Percentiles rank a stretch among this genome's conserved stretches.
These are phyloP conservation scores for Cephus pygmeus DNA, from an alignment of 2,888 invertebrate species.

Conservation along the genomic window DNA sequence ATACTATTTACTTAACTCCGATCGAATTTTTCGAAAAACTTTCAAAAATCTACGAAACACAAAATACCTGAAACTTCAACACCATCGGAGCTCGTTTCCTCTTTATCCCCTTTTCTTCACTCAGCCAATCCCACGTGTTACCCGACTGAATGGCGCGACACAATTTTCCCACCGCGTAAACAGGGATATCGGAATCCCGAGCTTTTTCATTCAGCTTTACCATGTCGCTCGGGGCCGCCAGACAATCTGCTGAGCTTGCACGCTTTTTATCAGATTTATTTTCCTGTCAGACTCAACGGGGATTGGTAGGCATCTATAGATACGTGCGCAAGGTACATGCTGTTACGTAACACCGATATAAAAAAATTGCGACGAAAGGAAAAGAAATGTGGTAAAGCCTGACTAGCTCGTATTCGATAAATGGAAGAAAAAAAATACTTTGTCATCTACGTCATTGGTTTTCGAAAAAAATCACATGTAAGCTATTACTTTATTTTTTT, in stretches of 20 bases:
- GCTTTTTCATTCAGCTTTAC: slow-evolving; percentile 10
- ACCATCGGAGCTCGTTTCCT: background rate
- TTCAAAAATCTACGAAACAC: background rate
- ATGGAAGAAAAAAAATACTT: background rate
- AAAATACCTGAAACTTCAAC: background rate
- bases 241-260: slow-evolving; percentile 21
- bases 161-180: slow-evolving; percentile 35
- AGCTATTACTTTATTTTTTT: background rate
- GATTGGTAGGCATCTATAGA: background rate
- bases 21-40: background rate
- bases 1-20: background rate
- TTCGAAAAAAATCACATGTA: background rate
- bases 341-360: background rate
- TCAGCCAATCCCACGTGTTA: background rate
- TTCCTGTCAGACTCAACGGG: slow-evolving; percentile 4
- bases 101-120: background rate
- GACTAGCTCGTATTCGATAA: too few relatives aligned
- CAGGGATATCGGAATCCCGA: slow-evolving; percentile 32
- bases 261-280: slow-evolving; percentile 23
- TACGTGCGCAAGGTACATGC: background rate
- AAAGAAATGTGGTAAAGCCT: background rate
- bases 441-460: background rate
- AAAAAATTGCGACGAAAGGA: background rate
- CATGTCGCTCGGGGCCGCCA: background rate
- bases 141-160: slow-evolving; percentile 8